Percentiles rank a stretch among this genome's conserved stretches.
These are phyloP conservation scores for Caenorhabditis angaria DNA, from an alignment of 2,888 invertebrate genomes.

Conservation along the genomic window DNA sequence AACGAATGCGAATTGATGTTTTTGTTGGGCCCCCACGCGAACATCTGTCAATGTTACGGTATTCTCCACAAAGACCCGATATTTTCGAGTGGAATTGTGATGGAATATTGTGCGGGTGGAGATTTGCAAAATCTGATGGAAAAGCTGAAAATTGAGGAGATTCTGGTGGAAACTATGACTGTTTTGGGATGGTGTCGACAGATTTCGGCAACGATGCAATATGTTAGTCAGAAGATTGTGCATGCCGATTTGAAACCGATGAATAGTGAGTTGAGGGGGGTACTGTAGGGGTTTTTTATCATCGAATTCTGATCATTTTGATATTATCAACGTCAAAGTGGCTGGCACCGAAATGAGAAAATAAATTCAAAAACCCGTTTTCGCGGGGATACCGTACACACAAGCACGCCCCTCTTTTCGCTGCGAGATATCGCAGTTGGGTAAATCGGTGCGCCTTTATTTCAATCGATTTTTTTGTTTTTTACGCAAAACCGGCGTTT, in stretches of 20 bases:
- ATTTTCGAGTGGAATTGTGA: constrained; percentile 22
- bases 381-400: too few relatives aligned
- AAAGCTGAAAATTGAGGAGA: constrained; percentile 1
- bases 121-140: constrained; percentile 21
- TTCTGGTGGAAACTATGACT: constrained; percentile 19
- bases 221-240: constrained; percentile 16
- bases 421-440: too few relatives aligned
- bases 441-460: too few relatives aligned
- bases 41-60: constrained; percentile 17
- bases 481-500: too few relatives aligned
- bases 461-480: too few relatives aligned
- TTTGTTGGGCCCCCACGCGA: not conserved
- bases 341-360: too few relatives aligned
- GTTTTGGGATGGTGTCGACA: constrained; percentile 30
- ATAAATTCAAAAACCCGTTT: too few relatives aligned
- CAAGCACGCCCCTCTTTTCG: too few relatives aligned
- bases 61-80: constrained; percentile 9
- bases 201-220: constrained; percentile 14
- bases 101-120: constrained; percentile 35
- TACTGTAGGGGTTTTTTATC: too few relatives aligned
- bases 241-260: constrained; percentile 34
- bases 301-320: too few relatives aligned
- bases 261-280: constrained; percentile 11
- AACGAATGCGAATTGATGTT: not conserved
- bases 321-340: too few relatives aligned